Conservation (phyloP, 2,888 invertebrate species). For the Chromoteleia sp. region DNA sequence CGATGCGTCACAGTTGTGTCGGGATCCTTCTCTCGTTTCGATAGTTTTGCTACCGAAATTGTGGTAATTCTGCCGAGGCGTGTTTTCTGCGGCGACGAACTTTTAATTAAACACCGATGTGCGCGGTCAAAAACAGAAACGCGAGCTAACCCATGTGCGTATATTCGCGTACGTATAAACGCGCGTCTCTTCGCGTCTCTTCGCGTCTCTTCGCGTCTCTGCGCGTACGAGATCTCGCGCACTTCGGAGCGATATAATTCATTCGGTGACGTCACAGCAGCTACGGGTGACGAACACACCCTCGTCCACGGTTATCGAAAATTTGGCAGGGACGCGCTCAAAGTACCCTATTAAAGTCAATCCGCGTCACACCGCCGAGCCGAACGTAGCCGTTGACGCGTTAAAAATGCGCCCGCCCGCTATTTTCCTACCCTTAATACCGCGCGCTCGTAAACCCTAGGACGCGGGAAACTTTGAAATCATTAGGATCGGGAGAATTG, state of each 20-base stretch:
- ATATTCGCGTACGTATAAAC: constrained; percentile 50
- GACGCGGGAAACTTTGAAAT: constrained; percentile 58
- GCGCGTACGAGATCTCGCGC: no score
- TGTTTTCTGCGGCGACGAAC: constrained; percentile 70
- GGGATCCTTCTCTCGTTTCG: constrained; percentile 36
- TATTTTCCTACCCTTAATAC: constrained; percentile 57
- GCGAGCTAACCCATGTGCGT: neutral
- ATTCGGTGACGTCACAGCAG: constrained; percentile 59
- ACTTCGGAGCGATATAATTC: constrained; percentile 74
- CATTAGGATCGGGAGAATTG: constrained; percentile 55
- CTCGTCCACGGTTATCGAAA: constrained; percentile 60
- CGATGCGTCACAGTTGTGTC: constrained; percentile 59
- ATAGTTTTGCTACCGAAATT: constrained; percentile 62
- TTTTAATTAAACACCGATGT: constrained; percentile 81
- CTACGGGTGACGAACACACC: constrained; percentile 56
- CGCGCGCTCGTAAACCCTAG: constrained; percentile 20
- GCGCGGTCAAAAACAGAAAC: constrained; percentile 72
- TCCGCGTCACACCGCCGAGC: constrained; percentile 7
- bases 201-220: no score
- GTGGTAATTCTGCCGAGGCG: constrained; percentile 50
- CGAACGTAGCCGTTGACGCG: constrained; percentile 51
- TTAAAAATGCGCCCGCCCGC: constrained; percentile 40
- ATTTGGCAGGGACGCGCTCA: constrained; percentile 55
- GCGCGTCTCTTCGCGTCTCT: no score
- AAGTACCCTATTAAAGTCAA: constrained; percentile 66